phyloP scores from a whole-genome alignment of 1,140 invertebrate species.

The Pachyrhynchus sulphureomaculatus region DNA sequence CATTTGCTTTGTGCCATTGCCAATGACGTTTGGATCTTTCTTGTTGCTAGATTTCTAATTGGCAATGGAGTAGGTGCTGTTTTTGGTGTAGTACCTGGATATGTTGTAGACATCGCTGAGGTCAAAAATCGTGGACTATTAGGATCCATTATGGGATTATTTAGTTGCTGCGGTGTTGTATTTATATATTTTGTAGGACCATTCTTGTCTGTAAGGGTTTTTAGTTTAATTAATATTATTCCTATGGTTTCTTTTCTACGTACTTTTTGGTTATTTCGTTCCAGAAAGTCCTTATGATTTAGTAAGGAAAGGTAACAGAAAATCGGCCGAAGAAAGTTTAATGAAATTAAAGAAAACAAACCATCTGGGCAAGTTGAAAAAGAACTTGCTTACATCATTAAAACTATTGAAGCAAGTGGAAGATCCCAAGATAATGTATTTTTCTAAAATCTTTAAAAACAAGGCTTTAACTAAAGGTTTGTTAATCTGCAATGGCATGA shows the following conservation, averaged over 20 bases:
- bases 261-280: conserved; percentile 52
- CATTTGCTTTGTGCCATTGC: conserved; percentile 52
- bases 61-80: conserved; percentile 53
- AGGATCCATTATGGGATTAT: conserved; percentile 66
- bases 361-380: conserved; percentile 54
- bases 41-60: conserved; percentile 50
- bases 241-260: conserved; percentile 56
- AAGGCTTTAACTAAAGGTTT: conserved; percentile 63
- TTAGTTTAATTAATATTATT: conserved; percentile 54
- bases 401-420: conserved; percentile 48
- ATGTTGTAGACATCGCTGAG: conserved; percentile 56
- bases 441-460: too few relatives aligned
- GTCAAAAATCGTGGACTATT: conserved; percentile 35
- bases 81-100: conserved; percentile 55
- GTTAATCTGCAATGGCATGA: conserved; percentile 67
- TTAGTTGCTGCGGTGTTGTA: conserved; percentile 27
- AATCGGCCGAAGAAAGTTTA: conserved; percentile 18
- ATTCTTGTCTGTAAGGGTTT: conserved; percentile 56
- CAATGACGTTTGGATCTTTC: conserved; percentile 43
- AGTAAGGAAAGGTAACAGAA: conserved; percentile 5
- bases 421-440: too few relatives aligned
- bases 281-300: conserved; percentile 74
- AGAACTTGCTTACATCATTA: conserved; percentile 58
- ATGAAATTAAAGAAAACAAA: conserved; percentile 24
- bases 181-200: conserved; percentile 60